phyloP scores from a whole-genome alignment of 2,113 vertebrate genomes.

The Cygnus atratus region DNA sequence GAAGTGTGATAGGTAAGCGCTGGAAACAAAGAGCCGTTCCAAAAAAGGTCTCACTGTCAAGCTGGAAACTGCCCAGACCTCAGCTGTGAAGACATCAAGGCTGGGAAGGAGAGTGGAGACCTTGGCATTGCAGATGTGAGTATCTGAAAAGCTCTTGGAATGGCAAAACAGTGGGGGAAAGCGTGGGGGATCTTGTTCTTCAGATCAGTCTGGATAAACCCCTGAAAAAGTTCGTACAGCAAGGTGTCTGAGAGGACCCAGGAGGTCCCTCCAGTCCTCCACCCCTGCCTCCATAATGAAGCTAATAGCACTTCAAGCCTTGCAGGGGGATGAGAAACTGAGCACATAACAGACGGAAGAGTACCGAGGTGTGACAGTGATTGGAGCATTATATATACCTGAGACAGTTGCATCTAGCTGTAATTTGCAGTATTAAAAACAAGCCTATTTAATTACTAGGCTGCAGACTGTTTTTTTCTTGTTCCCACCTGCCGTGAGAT shows the following conservation, averaged over 20 bases:
- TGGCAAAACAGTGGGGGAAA: accelerated
- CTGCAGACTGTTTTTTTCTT: conserved; percentile 47
- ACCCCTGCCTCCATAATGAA: background rate
- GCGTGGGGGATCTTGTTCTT: background rate
- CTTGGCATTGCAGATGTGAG: background rate
- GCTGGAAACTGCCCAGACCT: background rate
- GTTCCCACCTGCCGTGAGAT: conserved; percentile 28
- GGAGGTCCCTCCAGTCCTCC: background rate
- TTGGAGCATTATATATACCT: background rate
- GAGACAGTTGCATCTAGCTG: background rate
- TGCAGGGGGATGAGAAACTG: background rate
- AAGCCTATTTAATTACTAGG: conserved; percentile 41
- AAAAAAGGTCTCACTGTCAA: background rate
- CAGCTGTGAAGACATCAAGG: accelerated
- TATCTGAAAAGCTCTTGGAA: background rate
- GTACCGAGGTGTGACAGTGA: background rate
- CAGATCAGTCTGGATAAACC: accelerated
- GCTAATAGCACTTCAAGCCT: background rate
- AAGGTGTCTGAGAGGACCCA: background rate
- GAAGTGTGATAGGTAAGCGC: background rate
- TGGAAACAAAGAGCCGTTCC: background rate
- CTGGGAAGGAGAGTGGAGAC: background rate
- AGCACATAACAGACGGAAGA: background rate
- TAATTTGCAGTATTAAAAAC: background rate
- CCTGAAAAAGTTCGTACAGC: background rate